Evolutionary conservation across 2,888 invertebrate species (phyloP).

Genomic region (Palloptera scutellata): DNA sequence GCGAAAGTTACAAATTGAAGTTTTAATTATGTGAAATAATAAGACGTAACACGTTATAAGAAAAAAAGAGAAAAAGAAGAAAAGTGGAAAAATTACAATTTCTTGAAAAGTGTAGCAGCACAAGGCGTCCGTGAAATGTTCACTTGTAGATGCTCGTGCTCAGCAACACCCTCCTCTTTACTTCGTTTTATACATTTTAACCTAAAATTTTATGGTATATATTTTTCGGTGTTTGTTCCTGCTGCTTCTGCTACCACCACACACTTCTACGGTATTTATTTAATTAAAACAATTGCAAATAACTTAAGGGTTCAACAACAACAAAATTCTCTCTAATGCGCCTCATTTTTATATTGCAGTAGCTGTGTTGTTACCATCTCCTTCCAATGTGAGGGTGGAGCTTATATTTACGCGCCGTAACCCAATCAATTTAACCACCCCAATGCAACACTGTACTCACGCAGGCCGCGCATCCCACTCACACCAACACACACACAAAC

Average conservation of each 20-base stretch:
- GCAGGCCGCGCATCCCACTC: background rate
- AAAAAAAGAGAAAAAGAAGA: conserved; percentile 4
- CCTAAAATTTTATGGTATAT: no score
- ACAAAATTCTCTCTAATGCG: conserved; percentile 14
- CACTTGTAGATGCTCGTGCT: no score
- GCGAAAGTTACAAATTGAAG: conserved; percentile 40
- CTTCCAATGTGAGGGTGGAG: conserved; percentile 11
- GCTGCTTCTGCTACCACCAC: no score
- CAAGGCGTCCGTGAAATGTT: no score
- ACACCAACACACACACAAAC: background rate
- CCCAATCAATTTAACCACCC: background rate
- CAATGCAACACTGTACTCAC: background rate
- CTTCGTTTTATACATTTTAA: no score
- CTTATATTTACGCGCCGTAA: background rate
- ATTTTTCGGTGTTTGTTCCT: no score
- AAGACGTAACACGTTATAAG: conserved; percentile 12
- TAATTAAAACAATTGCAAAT: conserved; percentile 53
- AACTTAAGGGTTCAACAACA: conserved; percentile 52
- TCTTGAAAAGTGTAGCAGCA: background rate
- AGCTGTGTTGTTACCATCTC: background rate
- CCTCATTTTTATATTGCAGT: background rate
- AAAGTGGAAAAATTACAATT: no score
- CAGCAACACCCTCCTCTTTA: no score
- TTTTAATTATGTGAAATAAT: conserved; percentile 46
- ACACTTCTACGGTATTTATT: conserved; percentile 43